These are phyloP conservation scores for Aphaenogaster ashmeadi DNA, from an alignment of 1,140 invertebrate species.

Conservation along the genomic window DNA sequence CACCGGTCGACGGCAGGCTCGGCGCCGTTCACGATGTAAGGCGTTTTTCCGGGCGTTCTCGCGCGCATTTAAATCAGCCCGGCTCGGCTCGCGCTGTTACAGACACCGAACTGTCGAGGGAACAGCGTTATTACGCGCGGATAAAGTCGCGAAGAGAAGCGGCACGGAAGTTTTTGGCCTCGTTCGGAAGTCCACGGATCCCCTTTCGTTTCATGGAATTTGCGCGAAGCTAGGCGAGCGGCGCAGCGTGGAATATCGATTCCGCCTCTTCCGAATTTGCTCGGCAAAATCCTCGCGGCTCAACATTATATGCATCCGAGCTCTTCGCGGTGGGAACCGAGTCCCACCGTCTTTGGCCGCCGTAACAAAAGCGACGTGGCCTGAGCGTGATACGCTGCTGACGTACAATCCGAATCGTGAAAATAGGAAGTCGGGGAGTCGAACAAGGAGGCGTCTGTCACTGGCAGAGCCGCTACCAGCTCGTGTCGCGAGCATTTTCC, in stretches of 20 bases:
- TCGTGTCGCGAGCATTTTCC: constrained; percentile 14
- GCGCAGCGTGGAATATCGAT: constrained; percentile 30
- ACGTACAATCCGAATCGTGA: constrained; percentile 25
- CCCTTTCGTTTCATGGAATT: not conserved
- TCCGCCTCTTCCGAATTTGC: constrained; percentile 22
- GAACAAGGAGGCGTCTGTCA: constrained; percentile 9
- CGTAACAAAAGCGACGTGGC: constrained; percentile 27
- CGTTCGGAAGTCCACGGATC: not conserved
- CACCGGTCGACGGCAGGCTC: not conserved
- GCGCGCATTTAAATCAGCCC: constrained; percentile 3
- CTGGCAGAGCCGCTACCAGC: not conserved
- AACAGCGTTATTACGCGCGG: constrained; percentile 4
- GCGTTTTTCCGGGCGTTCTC: not conserved
- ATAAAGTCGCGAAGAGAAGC: not conserved
- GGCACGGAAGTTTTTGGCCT: not conserved
- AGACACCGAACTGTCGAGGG: not conserved
- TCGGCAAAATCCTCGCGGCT: constrained; percentile 15
- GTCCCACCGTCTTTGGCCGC: not conserved
- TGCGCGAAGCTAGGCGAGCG: not conserved
- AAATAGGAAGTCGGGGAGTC: constrained; percentile 19
- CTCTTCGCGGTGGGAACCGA: not conserved
- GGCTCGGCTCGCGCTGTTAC: not conserved
- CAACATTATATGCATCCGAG: constrained; percentile 35
- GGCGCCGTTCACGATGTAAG: not conserved
- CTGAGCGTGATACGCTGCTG: constrained; percentile 1